Evolutionary conservation across 2,888 invertebrate genomes (phyloP), one percentile per base, ranked within the genome.

Genomic region (Pollenia angustigena): DNA sequence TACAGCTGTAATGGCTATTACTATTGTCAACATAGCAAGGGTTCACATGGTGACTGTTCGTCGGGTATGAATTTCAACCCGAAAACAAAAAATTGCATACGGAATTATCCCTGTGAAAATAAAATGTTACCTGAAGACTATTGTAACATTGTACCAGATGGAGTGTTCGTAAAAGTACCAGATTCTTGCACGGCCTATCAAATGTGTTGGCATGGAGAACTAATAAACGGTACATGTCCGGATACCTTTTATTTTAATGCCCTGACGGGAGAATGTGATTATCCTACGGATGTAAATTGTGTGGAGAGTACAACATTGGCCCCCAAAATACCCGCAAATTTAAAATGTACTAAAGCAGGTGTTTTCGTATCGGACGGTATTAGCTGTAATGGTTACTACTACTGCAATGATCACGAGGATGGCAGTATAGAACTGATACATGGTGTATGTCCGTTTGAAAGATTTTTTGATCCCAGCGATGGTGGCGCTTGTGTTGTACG

Each of bases 81-180:
- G 0, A 88, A 85, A 1, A 91, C 91, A 0, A 66, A 85, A 64
- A 87, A 89, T 8, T 92, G 92, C 54, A 89, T 91, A 11, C 87
- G 90, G 0, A 88, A 90, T 10, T 90, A 88, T 68, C 81, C 88
- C 0, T 93, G 92, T 46, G n/a, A n/a, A 0, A 4, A n/a, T 0
- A 88, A 88, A 12, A 88, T 88, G 79, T 79, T 89, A 58, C 92
- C 93, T 18, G 89, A 92, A 12, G 90, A 89, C 71, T 87, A 86
- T 52, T 92, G 92, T 74, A 92, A 92, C 78, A 91, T 92, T 16
- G 84, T 92, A 42, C 90, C 93, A 4, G 91, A 93, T 9, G 91
- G 90, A 1, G 90, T 90, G 0, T 93, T 92, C 52, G 87, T 91
- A 10, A 89, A 90, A 76, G 86, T 90, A 68, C 12, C 80, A 0